phyloP scores from a whole-genome alignment of 2,888 invertebrate species.

The Limnephilus marmoratus region DNA sequence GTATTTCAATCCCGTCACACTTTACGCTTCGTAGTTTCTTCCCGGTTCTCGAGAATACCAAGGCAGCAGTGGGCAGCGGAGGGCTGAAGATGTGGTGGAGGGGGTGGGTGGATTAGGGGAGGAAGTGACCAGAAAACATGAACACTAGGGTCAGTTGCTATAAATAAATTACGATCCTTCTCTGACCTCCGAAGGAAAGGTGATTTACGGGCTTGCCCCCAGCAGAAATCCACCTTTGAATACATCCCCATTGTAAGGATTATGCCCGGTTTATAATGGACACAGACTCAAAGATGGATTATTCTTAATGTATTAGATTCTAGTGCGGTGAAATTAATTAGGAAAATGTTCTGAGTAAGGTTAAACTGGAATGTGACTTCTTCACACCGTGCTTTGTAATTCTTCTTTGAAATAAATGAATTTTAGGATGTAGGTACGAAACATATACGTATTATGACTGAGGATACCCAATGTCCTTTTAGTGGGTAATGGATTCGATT shows the following conservation, averaged over 20 bases:
- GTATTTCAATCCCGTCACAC: not conserved
- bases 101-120: not conserved
- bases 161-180: slow-evolving; percentile 44
- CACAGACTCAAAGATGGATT: slow-evolving; percentile 33
- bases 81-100: slow-evolving; percentile 3
- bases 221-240: slow-evolving; percentile 38
- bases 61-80: not conserved
- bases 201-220: slow-evolving; percentile 41
- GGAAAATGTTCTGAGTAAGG: slow-evolving; percentile 25
- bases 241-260: slow-evolving; percentile 26
- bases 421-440: not conserved
- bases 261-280: slow-evolving; percentile 16
- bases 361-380: slow-evolving; percentile 2
- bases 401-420: not conserved
- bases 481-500: too few species aligned
- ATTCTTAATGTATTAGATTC: slow-evolving; percentile 41
- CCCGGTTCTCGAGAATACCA: not conserved
- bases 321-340: slow-evolving; percentile 31
- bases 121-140: slow-evolving; percentile 47
- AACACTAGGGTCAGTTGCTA: slow-evolving; percentile 44
- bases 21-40: not conserved
- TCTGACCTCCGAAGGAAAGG: slow-evolving; percentile 37
- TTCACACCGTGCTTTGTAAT: not conserved
- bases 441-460: too few species aligned
- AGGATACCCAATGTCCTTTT: too few species aligned